Evolutionary conservation across 2,797 vertebrate species (phyloP), one percentile per base, ranked within the genome.

Genomic region (Hypotaenidia okinawae): DNA sequence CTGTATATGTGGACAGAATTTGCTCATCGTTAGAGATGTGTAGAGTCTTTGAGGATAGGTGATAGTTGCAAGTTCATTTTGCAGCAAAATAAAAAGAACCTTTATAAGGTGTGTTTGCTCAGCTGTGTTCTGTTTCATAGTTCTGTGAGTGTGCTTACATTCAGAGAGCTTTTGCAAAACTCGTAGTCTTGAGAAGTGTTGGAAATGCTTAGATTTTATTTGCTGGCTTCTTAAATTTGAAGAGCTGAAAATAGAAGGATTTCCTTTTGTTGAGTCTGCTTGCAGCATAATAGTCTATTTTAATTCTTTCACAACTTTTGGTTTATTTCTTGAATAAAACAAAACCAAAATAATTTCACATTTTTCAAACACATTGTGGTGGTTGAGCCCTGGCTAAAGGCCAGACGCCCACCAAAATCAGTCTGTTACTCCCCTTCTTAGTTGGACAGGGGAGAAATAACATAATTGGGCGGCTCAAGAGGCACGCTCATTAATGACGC

Each of bases 11-110:
- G 35, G 47, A 28, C 24, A 69, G 80, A 43, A 45, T 33, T 79
- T 64, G 39, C 17, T 66, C 14, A 10, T 9, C 3, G 15, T 10
- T 19, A 27, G 21, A 25, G 1, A 7, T 2, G 2, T 39, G 2
- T 67, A 51, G 67, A 58, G 17, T 32, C 7, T 81, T 41, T 14
- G 21, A 32, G 13, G 2, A 2, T 6, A 2, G 12, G 18, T 45
- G 15, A 9, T 17, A 24, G 27, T 13, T 19, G 4, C 8, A 3
- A 16, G 1, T 47, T 12, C 32, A 43, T 75, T 27, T 39, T 49
- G 45, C 35, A 25, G 28, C 39, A 63, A 39, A 75, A 61, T 30
- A 2, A 16, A n/a, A 30, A n/a, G 11, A 33, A 39, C 21, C 17
- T 75, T 3, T 37, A 0, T 41, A 21, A 23, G 39, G 6, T 62